Evolutionary conservation across 2,888 invertebrate species (phyloP).

Genomic region (Idaea straminata): DNA sequence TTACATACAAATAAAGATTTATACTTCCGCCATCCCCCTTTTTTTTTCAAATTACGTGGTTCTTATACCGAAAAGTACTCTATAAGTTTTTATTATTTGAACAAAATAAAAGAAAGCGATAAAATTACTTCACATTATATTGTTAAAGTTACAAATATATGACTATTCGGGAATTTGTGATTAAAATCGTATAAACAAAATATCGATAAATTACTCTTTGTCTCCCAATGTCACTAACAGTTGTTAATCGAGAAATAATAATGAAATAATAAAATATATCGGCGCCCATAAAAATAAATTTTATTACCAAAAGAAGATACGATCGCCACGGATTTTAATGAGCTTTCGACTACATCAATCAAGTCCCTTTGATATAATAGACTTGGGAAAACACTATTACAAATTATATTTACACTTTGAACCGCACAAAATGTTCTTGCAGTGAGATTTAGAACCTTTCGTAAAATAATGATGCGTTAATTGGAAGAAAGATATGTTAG

Average conservation of each 20-base stretch:
- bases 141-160: neutral
- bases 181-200: neutral
- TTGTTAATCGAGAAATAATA: constrained; percentile 16
- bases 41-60: too few species aligned
- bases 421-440: neutral
- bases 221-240: constrained; percentile 21
- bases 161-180: neutral
- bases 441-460: neutral
- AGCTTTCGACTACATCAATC: constrained; percentile 23
- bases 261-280: constrained; percentile 15
- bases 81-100: too few species aligned
- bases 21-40: too few species aligned
- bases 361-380: constrained; percentile 7
- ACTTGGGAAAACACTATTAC: constrained; percentile 6
- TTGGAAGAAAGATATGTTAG: neutral
- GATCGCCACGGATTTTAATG: constrained; percentile 15
- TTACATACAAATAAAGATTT: too few species aligned
- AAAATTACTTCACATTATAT: too few species aligned
- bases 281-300: constrained; percentile 16
- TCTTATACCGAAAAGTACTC: too few species aligned
- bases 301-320: constrained; percentile 12
- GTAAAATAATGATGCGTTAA: neutral
- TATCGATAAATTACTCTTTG: constrained; percentile 14
- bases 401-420: neutral
- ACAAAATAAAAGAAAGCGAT: too few species aligned